A percentile compares a stretch with the other conserved stretches of the same genome.
Conservation (phyloP, 2,113 vertebrate genomes). For the Aegithalos caudatus region DNA sequence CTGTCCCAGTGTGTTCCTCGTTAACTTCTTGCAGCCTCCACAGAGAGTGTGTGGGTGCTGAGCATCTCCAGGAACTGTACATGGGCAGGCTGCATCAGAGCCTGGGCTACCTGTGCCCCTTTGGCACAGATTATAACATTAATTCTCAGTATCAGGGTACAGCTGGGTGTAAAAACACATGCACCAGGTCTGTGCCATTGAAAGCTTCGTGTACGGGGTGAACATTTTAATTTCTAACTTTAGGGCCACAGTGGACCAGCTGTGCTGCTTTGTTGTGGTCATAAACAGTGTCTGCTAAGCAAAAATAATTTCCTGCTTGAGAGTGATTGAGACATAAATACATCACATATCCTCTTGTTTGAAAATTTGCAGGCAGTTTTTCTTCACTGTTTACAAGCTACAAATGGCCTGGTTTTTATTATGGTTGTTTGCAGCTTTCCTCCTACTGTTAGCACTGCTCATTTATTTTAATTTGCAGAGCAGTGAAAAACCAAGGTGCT, state of each 20-base stretch:
- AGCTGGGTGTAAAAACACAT: neutral
- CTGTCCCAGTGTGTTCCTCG: rapidly evolving
- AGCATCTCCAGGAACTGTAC: neutral
- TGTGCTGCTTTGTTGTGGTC: neutral
- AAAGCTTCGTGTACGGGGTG: neutral
- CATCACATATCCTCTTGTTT: neutral
- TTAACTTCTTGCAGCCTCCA: neutral
- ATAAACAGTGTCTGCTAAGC: neutral
- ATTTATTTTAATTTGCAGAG: constrained; percentile 14
- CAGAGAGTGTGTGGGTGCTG: neutral
- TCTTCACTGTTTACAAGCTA: neutral
- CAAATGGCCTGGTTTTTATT: neutral
- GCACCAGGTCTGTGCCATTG: neutral
- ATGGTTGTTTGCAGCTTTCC: neutral
- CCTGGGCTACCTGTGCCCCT: neutral
- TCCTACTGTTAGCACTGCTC: neutral
- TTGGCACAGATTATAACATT: neutral
- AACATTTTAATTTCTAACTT: neutral
- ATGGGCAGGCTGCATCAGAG: neutral
- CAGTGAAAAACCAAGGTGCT: neutral
- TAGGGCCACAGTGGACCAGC: rapidly evolving
- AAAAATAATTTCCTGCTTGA: neutral
- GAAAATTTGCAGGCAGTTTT: neutral
- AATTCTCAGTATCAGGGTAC: neutral
- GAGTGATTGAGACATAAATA: neutral